A percentile compares a stretch with the other conserved stretches of the same genome.
Evolutionary conservation across 2,797 vertebrate species (phyloP).

Genomic region (Hyperoplus lanceolatus): DNA sequence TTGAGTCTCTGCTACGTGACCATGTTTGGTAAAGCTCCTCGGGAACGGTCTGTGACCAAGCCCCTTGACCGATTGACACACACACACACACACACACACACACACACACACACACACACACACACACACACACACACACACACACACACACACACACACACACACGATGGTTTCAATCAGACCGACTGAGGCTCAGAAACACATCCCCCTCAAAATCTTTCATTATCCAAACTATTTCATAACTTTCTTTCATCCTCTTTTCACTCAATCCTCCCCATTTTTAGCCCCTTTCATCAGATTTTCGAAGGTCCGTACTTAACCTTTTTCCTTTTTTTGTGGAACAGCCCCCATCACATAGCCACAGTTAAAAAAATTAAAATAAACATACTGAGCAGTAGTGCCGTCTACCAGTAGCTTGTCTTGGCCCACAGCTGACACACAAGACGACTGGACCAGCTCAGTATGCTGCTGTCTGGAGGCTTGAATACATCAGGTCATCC

Average conservation of each 20-base stretch:
- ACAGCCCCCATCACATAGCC: no score
- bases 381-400: neutral
- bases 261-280: constrained; percentile 32
- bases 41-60: constrained; percentile 74
- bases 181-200: constrained; percentile 41
- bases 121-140: constrained; percentile 13
- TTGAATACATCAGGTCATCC: constrained; percentile 8
- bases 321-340: neutral
- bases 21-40: constrained; percentile 89
- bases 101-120: constrained; percentile 31
- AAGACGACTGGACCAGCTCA: neutral
- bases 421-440: constrained; percentile 28
- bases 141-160: constrained; percentile 46
- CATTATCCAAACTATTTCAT: constrained; percentile 15
- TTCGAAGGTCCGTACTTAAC: neutral
- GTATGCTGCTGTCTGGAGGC: constrained; percentile 5
- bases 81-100: constrained; percentile 18
- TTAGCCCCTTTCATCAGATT: constrained; percentile 34
- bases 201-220: constrained; percentile 10
- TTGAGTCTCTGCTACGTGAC: constrained; percentile 83
- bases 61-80: constrained; percentile 71
- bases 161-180: constrained; percentile 80
- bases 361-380: neutral
- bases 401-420: constrained; percentile 43
- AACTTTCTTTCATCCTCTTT: constrained; percentile 39